Conservation (phyloP, 2,797 vertebrate genomes). For the Thalassophryne amazonica region DNA sequence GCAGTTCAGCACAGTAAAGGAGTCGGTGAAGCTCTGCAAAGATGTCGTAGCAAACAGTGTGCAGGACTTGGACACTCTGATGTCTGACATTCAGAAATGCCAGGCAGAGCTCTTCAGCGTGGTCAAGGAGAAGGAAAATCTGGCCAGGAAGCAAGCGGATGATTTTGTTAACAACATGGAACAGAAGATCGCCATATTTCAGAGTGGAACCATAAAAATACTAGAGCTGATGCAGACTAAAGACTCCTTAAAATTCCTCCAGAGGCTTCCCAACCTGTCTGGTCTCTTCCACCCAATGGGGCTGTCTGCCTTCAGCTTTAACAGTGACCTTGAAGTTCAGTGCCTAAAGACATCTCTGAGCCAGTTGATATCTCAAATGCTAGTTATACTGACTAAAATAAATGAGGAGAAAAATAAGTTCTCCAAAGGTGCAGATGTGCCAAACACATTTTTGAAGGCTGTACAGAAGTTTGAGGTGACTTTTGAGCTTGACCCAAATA, state of each 20-base stretch:
- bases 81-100: conserved; percentile 27
- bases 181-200: conserved; percentile 35
- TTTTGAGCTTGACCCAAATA: conserved; percentile 32
- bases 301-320: conserved; percentile 1
- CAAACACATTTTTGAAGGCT: background rate
- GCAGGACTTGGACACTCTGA: conserved; percentile 17
- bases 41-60: background rate
- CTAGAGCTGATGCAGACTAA: conserved; percentile 22
- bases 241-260: conserved; percentile 38
- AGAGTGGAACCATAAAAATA: background rate
- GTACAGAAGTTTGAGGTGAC: conserved; percentile 21
- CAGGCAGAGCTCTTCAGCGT: conserved; percentile 4
- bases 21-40: background rate
- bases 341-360: background rate
- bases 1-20: conserved; percentile 9
- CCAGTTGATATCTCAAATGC: conserved; percentile 12
- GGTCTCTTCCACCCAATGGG: conserved; percentile 6
- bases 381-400: conserved; percentile 2
- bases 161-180: conserved; percentile 10
- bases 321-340: background rate
- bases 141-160: conserved; percentile 15
- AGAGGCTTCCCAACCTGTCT: background rate
- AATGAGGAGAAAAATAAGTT: conserved; percentile 1
- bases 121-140: conserved; percentile 39
- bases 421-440: background rate